These are phyloP conservation scores for Athene cunicularia DNA, from an alignment of 2,113 vertebrate genomes.

Conservation along the genomic window DNA sequence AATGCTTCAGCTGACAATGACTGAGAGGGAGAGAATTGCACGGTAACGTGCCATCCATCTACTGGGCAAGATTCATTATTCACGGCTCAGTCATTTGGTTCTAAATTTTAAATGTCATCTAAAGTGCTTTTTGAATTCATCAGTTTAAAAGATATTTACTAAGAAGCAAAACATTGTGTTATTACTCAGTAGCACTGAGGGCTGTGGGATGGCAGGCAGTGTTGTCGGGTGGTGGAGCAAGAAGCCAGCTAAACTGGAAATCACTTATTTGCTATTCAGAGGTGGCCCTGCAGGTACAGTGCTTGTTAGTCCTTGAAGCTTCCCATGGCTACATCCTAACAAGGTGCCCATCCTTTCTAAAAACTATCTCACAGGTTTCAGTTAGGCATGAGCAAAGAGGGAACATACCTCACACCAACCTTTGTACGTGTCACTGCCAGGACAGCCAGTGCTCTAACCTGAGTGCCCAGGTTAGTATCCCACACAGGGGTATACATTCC, in stretches of 20 bases:
- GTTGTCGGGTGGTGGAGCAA: fast-evolving
- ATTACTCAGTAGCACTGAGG: neutral
- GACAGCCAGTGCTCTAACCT: neutral
- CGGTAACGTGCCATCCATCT: constrained; percentile 31
- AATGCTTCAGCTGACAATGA: constrained; percentile 46
- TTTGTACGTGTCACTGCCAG: neutral
- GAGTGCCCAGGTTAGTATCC: neutral
- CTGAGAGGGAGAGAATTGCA: constrained; percentile 19
- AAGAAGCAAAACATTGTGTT: constrained; percentile 8
- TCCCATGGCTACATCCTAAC: neutral
- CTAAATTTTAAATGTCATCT: constrained; percentile 50
- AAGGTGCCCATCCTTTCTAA: neutral
- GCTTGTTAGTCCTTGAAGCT: neutral
- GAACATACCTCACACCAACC: neutral
- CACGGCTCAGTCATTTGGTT: constrained; percentile 21
- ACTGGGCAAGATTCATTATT: constrained; percentile 35
- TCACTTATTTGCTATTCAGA: neutral
- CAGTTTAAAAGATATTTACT: constrained; percentile 46
- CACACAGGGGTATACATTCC: neutral
- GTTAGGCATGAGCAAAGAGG: neutral
- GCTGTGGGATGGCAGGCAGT: neutral
- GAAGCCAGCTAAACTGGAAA: neutral
- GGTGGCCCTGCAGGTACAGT: neutral
- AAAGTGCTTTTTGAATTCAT: constrained; percentile 46
- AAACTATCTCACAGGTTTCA: neutral